Evolutionary conservation across 2,888 invertebrate species (phyloP).

Genomic region (Macaria notata): DNA sequence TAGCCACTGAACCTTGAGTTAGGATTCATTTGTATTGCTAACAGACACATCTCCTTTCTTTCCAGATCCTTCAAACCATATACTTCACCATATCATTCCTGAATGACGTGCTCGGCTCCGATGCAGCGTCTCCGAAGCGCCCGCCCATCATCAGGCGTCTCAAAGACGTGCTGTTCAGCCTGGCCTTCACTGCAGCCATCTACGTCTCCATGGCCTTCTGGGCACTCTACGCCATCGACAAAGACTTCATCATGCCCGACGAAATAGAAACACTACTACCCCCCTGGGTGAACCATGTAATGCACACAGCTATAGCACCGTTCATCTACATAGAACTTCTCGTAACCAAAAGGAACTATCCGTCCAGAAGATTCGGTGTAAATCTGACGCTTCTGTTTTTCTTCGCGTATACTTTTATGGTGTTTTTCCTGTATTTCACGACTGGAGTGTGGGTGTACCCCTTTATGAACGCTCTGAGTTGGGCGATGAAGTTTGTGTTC

Average conservation of each 20-base stretch:
- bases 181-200: constrained; percentile 89
- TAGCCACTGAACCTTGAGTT: no score
- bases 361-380: constrained; percentile 84
- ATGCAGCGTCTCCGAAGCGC: constrained; percentile 82
- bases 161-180: constrained; percentile 85
- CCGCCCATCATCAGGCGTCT: constrained; percentile 84
- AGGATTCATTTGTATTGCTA: no score
- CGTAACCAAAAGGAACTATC: constrained; percentile 87
- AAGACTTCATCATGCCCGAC: constrained; percentile 93
- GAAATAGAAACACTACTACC: constrained; percentile 91
- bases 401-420: constrained; percentile 86
- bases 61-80: constrained; percentile 87
- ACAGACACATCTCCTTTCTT: constrained; percentile 28
- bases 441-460: constrained; percentile 95
- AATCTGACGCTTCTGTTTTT: constrained; percentile 81
- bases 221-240: constrained; percentile 90
- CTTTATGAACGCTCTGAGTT: constrained; percentile 87
- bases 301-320: constrained; percentile 92
- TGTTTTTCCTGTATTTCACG: constrained; percentile 85
- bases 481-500: constrained; percentile 87
- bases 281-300: constrained; percentile 92
- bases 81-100: constrained; percentile 88
- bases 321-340: constrained; percentile 89
- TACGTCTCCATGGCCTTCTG: constrained; percentile 94
- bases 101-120: constrained; percentile 89